phyloP scores from a whole-genome alignment of 2,888 invertebrate genomes.

The Trachelus tabidus region DNA sequence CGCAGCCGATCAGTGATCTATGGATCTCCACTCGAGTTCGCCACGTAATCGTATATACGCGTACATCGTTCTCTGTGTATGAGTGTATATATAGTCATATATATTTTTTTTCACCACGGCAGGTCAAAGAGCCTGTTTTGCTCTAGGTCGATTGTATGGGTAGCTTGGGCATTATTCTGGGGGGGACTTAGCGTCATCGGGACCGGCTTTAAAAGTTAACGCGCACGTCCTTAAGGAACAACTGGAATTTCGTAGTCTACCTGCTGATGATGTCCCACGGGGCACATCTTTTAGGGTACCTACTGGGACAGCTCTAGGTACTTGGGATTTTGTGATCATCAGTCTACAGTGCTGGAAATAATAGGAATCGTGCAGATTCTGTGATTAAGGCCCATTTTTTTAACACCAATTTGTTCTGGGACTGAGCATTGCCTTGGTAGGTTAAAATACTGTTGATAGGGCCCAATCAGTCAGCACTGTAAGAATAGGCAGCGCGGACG shows the following conservation, averaged over 20 bases:
- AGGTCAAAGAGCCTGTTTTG: slow-evolving; percentile 23
- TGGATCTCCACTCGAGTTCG: slow-evolving; percentile 57
- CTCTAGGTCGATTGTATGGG: slow-evolving; percentile 15
- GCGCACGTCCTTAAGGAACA: slow-evolving; percentile 26
- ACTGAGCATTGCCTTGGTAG: not conserved
- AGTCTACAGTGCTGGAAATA: not conserved
- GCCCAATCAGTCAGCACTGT: not conserved
- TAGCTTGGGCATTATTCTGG: not conserved
- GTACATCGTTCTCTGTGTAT: not conserved
- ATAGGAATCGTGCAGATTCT: not conserved
- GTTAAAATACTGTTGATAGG: not conserved
- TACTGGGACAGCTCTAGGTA: not conserved
- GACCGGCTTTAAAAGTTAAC: slow-evolving; percentile 40
- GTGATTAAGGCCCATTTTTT: not conserved
- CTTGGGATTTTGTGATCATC: not conserved
- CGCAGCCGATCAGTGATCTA: slow-evolving; percentile 50
- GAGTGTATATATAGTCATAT: not conserved
- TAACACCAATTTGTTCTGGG: not conserved
- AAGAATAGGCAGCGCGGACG: not conserved
- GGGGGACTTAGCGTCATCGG: slow-evolving; percentile 3
- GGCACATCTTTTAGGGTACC: not conserved
- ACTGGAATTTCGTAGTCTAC: not conserved
- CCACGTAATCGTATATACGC: slow-evolving; percentile 48
- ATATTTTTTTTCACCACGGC: slow-evolving; percentile 40
- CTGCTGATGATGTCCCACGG: not conserved